Base-by-base conservation (phyloP, 2,888 invertebrate species). In the Acanthosepion pharaonis region DNA sequence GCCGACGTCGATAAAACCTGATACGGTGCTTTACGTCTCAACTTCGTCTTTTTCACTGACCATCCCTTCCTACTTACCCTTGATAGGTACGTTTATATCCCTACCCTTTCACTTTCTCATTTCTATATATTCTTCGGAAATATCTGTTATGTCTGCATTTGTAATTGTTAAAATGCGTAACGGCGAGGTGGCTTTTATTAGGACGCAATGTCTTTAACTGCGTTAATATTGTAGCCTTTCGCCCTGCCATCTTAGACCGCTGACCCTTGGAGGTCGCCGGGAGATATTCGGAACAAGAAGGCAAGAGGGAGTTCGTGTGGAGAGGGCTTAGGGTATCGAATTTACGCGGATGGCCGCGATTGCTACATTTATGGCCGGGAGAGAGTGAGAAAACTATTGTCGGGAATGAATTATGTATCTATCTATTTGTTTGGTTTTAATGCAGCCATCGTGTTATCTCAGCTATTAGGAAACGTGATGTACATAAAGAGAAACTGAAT, bases 391-490 rank as follows among this genome's bases (percentile, higher is more conserved):
- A 55, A 59, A 59, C 25, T 59, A 59, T 59, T 59, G 59, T 59
- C 20, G 20, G 25, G 23, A 59, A 23, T 59, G 78, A 33, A 78
- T n/a, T n/a, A 23, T 78, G 78, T 78, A 33, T 78, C n/a, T 78
- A 78, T 78, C n/a, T 78, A n/a, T 78, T 78, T 78, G n/a, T 78
- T n/a, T 78, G 78, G n/a, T n/a, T 15, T 33, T 78, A 18, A 33
- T n/a, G 78, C 15, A 15, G 11, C n/a, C 78, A 78, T n/a, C 78
- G 33, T 78, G 78, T 78, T 33, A 78, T 78, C 78, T 11, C 78
- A 78, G 78, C n/a, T 78, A 78, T 78, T 78, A 78, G 78, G 78
- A 78, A 78, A 78, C 78, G 78, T 78, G 78, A 78, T 78, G 78
- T 78, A 78, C 78, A 78, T 78, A 78, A 78, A 78, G 33, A 3